Evolutionary conservation across 2,113 vertebrate genomes (phyloP).

Genomic region (Gymnobelideus leadbeateri): DNA sequence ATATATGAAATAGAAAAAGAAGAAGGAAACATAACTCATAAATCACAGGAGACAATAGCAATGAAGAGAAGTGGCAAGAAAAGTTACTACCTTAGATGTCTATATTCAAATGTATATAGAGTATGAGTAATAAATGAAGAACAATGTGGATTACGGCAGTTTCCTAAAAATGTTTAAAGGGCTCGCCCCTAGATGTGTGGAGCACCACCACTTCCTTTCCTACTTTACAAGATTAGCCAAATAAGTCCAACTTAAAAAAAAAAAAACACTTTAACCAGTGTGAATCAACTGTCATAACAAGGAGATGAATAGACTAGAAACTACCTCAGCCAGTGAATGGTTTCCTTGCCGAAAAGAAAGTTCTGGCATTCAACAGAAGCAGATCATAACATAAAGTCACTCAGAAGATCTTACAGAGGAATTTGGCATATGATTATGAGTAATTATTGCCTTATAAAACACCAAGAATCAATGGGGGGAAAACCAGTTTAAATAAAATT

Average conservation of each 20-base stretch:
- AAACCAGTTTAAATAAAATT: not conserved
- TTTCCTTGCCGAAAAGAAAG: not conserved
- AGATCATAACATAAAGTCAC: not conserved
- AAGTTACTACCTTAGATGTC: not conserved
- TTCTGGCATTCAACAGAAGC: not conserved
- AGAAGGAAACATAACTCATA: not conserved
- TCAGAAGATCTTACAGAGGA: not conserved
- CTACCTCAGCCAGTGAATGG: not conserved
- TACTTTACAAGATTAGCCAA: not conserved
- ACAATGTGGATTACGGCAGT: not conserved
- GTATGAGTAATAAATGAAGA: not conserved
- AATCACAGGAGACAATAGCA: not conserved
- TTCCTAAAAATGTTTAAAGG: not conserved
- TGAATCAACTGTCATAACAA: not conserved
- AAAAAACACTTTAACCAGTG: not conserved
- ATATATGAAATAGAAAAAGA: not conserved
- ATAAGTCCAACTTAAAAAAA: not conserved
- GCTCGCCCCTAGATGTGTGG: not conserved
- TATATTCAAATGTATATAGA: not conserved
- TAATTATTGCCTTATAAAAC: not conserved
- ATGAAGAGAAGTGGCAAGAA: not conserved
- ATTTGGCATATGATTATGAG: not conserved
- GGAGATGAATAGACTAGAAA: not conserved
- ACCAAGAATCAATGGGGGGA: not conserved
- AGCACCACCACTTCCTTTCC: not conserved